Evolutionary conservation across 1,140 invertebrate species (phyloP), one percentile per base, ranked within the genome.

Genomic region (Temnothorax nylanderi): DNA sequence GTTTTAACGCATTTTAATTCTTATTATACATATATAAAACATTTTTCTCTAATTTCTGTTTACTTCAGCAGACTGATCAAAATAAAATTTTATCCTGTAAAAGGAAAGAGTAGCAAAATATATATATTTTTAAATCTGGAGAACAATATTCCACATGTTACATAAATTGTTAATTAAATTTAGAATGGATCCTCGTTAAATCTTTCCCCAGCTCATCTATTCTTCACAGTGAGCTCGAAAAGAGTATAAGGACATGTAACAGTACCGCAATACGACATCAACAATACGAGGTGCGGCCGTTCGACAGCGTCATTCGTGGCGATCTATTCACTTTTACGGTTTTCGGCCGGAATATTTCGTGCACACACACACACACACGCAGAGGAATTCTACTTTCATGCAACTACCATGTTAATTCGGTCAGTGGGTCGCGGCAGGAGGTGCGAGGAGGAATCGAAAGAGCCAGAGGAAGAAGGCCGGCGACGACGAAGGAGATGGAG

Each of bases 321-420:
- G 11, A 37, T 75, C 51, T 47, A 84, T 84, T 62, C 80, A 62
- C 44, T 75, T 84, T 75, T 84, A 47, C 37, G 21, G 11, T 75
- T 89, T 87, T 89, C 41, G 84, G 56, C 51, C 37, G 78, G 88
- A 78, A 75, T 75, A 77, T 87, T 21, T 62, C 88, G 56, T 82
- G 65, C 85, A 71, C 32, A n/a, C n/a, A n/a, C n/a, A n/a, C n/a
- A n/a, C n/a, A n/a, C n/a, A n/a, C n/a, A 60, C 51, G 26, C 26
- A 26, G 26, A 77, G 65, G 85, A 84, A 74, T 90, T 64, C 76
- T 77, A 78, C 89, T 89, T 90, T 90, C 88, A 69, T 88, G 89
- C 88, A 76, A 81, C 72, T 76, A 44, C 32, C 85, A 75, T 90
- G 89, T 90, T 90, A 90, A 90, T 90, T 85, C 41, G 87, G 84